Conservation (phyloP, 2,113 vertebrate genomes). For the Genyomyrus donnyi region DNA sequence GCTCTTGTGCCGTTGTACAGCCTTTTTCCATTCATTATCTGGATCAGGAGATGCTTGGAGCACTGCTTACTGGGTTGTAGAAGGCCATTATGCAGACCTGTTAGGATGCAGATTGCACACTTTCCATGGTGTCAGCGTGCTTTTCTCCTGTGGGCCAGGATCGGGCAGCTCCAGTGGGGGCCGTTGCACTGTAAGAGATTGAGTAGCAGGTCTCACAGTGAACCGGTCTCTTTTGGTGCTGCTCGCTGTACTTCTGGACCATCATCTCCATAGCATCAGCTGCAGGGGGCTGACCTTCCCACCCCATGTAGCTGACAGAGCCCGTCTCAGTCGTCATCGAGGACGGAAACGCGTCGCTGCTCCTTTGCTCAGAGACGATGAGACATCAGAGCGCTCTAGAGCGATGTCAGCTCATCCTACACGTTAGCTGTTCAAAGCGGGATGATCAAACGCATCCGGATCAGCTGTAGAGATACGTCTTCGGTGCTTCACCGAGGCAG, state of each 20-base stretch:
- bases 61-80: background rate
- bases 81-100: background rate
- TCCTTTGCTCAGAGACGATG: background rate
- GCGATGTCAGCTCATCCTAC: background rate
- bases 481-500: background rate
- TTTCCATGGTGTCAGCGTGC: background rate
- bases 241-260: slow-evolving; percentile 29
- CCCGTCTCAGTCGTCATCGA: background rate
- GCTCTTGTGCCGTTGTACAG: background rate
- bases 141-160: background rate
- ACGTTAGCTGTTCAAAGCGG: background rate
- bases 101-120: background rate
- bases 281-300: background rate
- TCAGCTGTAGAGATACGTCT: background rate
- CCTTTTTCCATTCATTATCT: background rate
- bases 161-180: slow-evolving; percentile 64
- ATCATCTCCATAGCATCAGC: background rate
- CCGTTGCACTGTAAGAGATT: slow-evolving; percentile 83
- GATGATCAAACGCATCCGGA: background rate
- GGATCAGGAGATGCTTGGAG: background rate
- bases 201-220: slow-evolving; percentile 82
- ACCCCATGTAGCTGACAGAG: background rate
- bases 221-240: slow-evolving; percentile 79
- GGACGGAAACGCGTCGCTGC: background rate
- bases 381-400: background rate